phyloP scores from a whole-genome alignment of 2,113 vertebrate species.

The Acanthochromis polyacanthus region DNA sequence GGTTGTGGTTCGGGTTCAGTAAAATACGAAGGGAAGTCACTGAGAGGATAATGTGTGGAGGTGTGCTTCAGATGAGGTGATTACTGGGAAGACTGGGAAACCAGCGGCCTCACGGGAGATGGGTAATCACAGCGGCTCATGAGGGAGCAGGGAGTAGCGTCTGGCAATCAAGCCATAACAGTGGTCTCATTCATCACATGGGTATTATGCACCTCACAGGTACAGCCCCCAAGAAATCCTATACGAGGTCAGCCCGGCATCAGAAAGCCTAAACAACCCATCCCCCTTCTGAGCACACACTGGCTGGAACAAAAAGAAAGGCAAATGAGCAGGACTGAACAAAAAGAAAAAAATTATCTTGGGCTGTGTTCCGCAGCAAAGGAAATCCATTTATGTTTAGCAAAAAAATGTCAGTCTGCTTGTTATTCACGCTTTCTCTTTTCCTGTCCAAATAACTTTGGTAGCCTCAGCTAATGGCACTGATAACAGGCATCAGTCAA shows the following conservation, averaged over 20 bases:
- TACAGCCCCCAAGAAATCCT: constrained; percentile 77
- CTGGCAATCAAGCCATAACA: constrained; percentile 81
- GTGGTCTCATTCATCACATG: constrained; percentile 82
- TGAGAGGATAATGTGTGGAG: constrained; percentile 34
- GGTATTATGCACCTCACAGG: constrained; percentile 73
- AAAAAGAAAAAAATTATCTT: constrained; percentile 45
- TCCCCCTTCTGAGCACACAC: constrained; percentile 54
- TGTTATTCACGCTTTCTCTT: constrained; percentile 45
- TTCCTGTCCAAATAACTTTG: constrained; percentile 58
- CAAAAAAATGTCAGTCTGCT: constrained; percentile 25
- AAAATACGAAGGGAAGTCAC: constrained; percentile 9
- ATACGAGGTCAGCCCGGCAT: constrained; percentile 59
- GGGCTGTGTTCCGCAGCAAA: constrained; percentile 24
- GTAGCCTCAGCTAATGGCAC: constrained; percentile 44
- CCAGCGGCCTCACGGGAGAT: constrained; percentile 60
- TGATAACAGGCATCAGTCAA: constrained; percentile 59
- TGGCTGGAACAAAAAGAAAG: constrained; percentile 26
- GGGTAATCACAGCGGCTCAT: constrained; percentile 66
- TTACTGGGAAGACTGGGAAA: constrained; percentile 60
- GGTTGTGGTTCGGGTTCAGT: background rate
- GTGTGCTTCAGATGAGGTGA: constrained; percentile 53
- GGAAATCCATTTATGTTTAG: constrained; percentile 30
- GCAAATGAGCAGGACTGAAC: constrained; percentile 47
- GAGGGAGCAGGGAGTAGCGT: constrained; percentile 61
- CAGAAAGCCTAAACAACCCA: constrained; percentile 59